Evolutionary conservation across 2,113 vertebrate genomes (phyloP).

Genomic region (Lasiurus cinereus): DNA sequence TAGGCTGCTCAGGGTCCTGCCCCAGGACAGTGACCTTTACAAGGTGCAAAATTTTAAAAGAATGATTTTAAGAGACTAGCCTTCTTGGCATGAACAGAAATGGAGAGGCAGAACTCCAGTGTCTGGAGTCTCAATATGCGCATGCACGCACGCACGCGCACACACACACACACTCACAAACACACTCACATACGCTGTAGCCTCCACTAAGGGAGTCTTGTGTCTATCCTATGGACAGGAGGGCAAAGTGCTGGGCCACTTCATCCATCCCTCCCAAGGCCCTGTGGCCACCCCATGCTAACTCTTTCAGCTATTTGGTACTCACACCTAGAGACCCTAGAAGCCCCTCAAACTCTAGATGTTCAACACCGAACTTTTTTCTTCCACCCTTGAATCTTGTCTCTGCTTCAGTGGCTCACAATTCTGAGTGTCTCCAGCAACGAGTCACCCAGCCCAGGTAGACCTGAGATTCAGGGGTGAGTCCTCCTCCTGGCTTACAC

Average conservation of each 20-base stretch:
- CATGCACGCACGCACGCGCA: neutral
- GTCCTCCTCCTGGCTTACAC: neutral
- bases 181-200: neutral
- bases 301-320: neutral
- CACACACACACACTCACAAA: neutral
- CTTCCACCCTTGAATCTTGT: neutral
- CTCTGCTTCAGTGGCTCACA: neutral
- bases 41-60: neutral
- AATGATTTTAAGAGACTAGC: conserved; percentile 5
- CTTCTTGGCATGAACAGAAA: conserved; percentile 13
- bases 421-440: neutral
- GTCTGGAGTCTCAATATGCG: neutral
- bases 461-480: neutral
- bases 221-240: neutral
- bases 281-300: neutral
- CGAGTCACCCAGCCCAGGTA: neutral
- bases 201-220: neutral
- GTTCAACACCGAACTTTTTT: neutral
- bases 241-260: neutral
- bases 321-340: neutral
- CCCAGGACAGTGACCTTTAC: neutral
- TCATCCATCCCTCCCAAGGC: neutral
- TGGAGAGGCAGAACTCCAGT: neutral
- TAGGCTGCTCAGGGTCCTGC: neutral
- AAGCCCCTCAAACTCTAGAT: neutral